These are phyloP conservation scores for Rattus norvegicus DNA, from an alignment of 2,113 vertebrate genomes.

Conservation along the genomic window GRCr8 NC_086020.1:8135001-8135500, in stretches of 20 bases:
- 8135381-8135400: neutral
- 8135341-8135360: neutral
- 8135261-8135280: neutral
- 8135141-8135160: neutral
- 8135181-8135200: conserved; percentile 67
- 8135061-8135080: conserved; percentile 14
- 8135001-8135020: neutral
- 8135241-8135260: neutral
- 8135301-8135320: neutral
- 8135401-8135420: neutral
- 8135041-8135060: neutral
- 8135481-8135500: neutral
- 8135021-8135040: neutral
- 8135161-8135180: neutral
- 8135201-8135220: conserved; percentile 39
- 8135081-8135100: conserved; percentile 21
- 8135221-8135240: neutral
- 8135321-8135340: neutral
- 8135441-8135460: neutral
- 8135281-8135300: neutral
- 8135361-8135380: neutral
- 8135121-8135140: neutral
- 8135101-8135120: neutral
- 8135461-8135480: neutral
- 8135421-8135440: neutral